Base-by-base conservation (phyloP, 1,140 invertebrate genomes). In the Hylyphantes graminicola region DNA sequence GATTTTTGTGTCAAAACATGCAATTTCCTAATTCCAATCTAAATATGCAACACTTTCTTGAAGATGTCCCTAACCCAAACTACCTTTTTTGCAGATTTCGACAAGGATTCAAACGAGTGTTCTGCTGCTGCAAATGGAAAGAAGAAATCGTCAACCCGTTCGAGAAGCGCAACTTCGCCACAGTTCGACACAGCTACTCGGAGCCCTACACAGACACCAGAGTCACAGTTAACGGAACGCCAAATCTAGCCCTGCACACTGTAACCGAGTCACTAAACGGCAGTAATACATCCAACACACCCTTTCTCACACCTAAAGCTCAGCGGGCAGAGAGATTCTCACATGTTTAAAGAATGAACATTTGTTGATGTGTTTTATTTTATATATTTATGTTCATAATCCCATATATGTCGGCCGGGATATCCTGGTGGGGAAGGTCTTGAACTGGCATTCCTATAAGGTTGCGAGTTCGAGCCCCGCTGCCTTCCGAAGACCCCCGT, bases 101-200 rank as follows among this genome's bases (percentile, higher is more conserved):
- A 55, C 92, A 94, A 87, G 96, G 96, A 7, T 96, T 96, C 89
- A 95, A 95, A 86, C 93, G 95, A 88, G 95, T 96, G 88, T 96
- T 97, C 89, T 94, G 94, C 0, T 94, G 93, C 86, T 87, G 87
- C 77, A 76, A 85, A n/a, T 73, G 76, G 64, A 86, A 85, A 59
- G 65, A 86, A 11, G 73, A 86, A 17, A 59, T 57, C 7, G 59
- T 85, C 7, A 81, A 73, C 15, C 70, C 75, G 6, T 82, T 85
- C 19, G 85, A 87, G 19, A 76, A 85, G 35, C 65, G 83, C 17
- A 78, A 87, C 17, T 82, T 85, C n/a, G 83, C 81, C 13, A 72
- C 77, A 10, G 77, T 76, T 8, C 79, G 87, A 19, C 87, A 87
- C 59, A 87, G 87, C 19, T 87, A 87, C 68, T 87, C 87, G 9